These are phyloP conservation scores for Lanius ludovicianus DNA, from an alignment of 2,113 vertebrate species.

Conservation along the genomic window DNA sequence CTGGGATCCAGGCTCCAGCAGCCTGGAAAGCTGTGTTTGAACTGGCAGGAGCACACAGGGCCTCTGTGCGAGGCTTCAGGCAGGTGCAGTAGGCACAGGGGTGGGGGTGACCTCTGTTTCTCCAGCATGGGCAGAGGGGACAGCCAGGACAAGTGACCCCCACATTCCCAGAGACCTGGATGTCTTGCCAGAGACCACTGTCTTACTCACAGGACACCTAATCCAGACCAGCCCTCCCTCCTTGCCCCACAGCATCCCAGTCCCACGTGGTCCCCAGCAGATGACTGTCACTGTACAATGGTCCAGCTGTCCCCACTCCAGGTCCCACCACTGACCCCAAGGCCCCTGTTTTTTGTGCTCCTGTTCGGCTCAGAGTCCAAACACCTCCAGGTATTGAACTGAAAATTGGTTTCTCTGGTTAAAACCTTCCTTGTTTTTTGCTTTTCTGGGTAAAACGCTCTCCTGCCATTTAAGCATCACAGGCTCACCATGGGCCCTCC, in stretches of 20 bases:
- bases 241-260: background rate
- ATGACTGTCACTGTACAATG: background rate
- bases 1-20: background rate
- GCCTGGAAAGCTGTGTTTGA: background rate
- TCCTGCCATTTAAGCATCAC: background rate
- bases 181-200: too few species aligned
- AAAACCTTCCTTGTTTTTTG: background rate
- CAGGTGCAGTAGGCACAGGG: fast-evolving
- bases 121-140: background rate
- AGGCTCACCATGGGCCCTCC: background rate
- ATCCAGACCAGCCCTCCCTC: background rate
- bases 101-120: background rate
- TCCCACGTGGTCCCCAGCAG: background rate
- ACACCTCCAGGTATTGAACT: background rate
- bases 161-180: background rate
- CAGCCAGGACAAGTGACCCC: background rate
- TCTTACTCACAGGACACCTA: background rate
- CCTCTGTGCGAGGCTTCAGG: background rate
- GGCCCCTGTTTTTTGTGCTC: background rate
- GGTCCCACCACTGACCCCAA: background rate
- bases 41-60: background rate
- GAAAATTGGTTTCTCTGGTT: background rate
- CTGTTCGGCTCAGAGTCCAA: background rate
- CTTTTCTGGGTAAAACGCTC: background rate
- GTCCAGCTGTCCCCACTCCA: background rate